A percentile compares a stretch with the other conserved stretches of the same genome.
Evolutionary conservation across 2,797 vertebrate genomes (phyloP).

Genomic region (Morelia viridis): DNA sequence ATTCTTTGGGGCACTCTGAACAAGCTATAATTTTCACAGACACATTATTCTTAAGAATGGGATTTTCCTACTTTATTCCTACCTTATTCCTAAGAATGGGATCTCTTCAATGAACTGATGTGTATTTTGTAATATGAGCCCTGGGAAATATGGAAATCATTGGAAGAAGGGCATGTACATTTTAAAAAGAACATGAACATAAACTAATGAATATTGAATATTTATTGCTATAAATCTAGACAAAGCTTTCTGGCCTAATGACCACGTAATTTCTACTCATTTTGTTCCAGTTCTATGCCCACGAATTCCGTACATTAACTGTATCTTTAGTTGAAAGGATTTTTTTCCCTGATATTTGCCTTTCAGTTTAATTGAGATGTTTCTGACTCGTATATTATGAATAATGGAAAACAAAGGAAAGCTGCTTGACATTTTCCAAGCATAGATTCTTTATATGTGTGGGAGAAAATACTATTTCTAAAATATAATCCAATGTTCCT

Average conservation of each 20-base stretch:
- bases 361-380: slow-evolving; percentile 26
- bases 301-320: slow-evolving; percentile 18
- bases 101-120: neutral
- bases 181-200: neutral
- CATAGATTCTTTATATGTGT: neutral
- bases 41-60: neutral
- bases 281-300: neutral
- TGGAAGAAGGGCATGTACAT: neutral
- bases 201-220: slow-evolving; percentile 6
- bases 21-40: neutral
- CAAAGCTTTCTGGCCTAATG: neutral
- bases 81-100: neutral
- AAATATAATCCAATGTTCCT: slow-evolving; percentile 5
- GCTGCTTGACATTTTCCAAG: slow-evolving; percentile 27
- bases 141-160: neutral
- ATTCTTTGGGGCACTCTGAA: neutral
- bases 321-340: slow-evolving; percentile 8
- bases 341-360: slow-evolving; percentile 2
- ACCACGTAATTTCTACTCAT: neutral
- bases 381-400: slow-evolving; percentile 24
- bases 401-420: slow-evolving; percentile 20
- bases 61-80: neutral
- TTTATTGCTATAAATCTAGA: neutral
- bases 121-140: neutral
- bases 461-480: neutral